A percentile compares a stretch with the other conserved stretches of the same genome.
Evolutionary conservation across 35 echinoderm and acorn worm genomes (phyloP).

Genomic region (Lytechinus pictus): DNA sequence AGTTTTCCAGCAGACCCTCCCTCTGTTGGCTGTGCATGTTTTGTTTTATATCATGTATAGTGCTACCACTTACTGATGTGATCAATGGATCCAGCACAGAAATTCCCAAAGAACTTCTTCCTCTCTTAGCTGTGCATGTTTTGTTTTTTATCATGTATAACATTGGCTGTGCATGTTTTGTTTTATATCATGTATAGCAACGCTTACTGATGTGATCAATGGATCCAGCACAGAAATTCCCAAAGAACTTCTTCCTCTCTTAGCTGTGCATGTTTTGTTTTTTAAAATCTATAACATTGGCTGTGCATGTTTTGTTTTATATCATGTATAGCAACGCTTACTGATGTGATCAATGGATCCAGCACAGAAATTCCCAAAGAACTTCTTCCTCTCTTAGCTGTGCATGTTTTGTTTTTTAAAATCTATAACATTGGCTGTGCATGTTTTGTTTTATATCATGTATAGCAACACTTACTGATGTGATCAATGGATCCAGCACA

Average conservation of each 20-base stretch:
- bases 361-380: slow-evolving; percentile 96
- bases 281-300: no score
- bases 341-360: slow-evolving; percentile 98
- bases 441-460: no score
- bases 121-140: no score
- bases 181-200: neutral
- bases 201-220: slow-evolving; percentile 99
- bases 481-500: slow-evolving; percentile 97
- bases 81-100: slow-evolving; percentile 95
- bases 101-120: slow-evolving; percentile 90
- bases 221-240: slow-evolving; percentile 92
- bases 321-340: slow-evolving; percentile 56
- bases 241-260: slow-evolving; percentile 97
- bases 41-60: neutral
- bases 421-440: neutral
- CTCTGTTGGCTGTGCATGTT: no score
- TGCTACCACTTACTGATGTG: slow-evolving; percentile 96
- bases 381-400: slow-evolving; percentile 96
- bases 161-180: no score
- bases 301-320: no score
- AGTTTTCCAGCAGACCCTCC: no score
- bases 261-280: no score
- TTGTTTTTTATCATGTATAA: neutral
- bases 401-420: no score
- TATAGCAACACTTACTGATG: slow-evolving; percentile 82